A percentile compares a stretch with the other conserved stretches of the same genome.
phyloP scores from a whole-genome alignment of 2,113 vertebrate species.

The Gobius niger region DNA sequence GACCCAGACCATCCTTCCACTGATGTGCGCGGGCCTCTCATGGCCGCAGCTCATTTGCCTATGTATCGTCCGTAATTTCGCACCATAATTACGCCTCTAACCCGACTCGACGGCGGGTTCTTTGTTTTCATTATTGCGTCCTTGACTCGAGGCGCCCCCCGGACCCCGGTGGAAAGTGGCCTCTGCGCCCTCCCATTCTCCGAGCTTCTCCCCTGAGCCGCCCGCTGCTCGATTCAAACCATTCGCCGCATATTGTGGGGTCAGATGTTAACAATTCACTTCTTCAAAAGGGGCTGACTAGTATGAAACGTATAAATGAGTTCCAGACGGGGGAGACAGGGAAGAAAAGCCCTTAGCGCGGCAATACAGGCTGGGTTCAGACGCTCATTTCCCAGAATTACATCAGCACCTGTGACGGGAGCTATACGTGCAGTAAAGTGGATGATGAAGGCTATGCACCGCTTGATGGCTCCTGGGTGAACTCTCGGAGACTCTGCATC shows the following conservation, averaged over 20 bases:
- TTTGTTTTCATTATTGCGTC: conserved; percentile 48
- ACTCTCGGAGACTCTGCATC: conserved; percentile 9
- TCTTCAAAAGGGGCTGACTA: conserved; percentile 59
- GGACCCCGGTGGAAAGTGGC: conserved; percentile 35
- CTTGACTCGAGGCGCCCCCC: conserved; percentile 46
- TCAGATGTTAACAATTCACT: conserved; percentile 75
- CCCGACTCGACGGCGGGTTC: conserved; percentile 37
- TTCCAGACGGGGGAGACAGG: conserved; percentile 33
- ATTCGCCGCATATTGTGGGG: conserved; percentile 66
- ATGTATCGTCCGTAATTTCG: conserved; percentile 23
- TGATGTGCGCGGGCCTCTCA: conserved; percentile 7
- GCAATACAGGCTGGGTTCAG: conserved; percentile 18
- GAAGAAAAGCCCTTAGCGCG: conserved; percentile 49
- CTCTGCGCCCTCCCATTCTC: conserved; percentile 47
- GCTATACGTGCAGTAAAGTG: background rate
- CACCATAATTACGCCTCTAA: conserved; percentile 47
- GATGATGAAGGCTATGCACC: conserved; percentile 5
- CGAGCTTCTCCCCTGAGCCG: conserved; percentile 45
- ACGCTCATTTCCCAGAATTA: conserved; percentile 18
- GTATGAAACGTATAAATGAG: conserved; percentile 70
- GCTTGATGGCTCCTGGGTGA: background rate
- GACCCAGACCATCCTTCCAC: conserved; percentile 7
- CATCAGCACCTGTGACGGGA: conserved; percentile 21
- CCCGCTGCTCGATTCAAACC: conserved; percentile 62
- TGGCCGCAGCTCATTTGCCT: conserved; percentile 9